Evolutionary conservation across 2,113 vertebrate species (phyloP), one percentile per base, ranked within the genome.

Genomic region (Shinisaurus crocodilurus): DNA sequence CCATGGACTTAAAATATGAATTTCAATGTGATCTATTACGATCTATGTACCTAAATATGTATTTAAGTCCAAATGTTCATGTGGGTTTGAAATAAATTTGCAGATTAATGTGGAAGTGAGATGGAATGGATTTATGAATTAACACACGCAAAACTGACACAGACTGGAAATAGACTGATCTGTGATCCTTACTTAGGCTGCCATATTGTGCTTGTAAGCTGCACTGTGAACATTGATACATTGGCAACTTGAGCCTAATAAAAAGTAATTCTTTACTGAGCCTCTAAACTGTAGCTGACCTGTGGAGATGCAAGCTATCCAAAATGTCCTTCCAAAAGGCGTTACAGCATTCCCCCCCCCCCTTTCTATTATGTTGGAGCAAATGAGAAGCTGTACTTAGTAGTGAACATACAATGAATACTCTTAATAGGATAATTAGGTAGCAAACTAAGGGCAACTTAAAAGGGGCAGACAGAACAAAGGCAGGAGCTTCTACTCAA

Each of bases 381-480:
- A 20, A 77, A 67, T 89, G 10, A 75, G 6, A 29, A 12, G 25
- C 15, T 84, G 25, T 85, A 13, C 60, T 77, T 50, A 37, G 60
- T 67, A 37, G 23, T 16, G 57, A 76, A 12, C 40, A 15, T 76
- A 15, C 12, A 40, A 76, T 89, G 63, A 48, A 70, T 50, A 25
- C 45, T 57, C 75, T 70, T 90, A 86, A 86, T 79, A 86, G 75
- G 45, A 37, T 90, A 70, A 80, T 70, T 80, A 32, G 3, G 37
- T 70, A 86, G 74, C 82, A 57, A 85, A 69, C 1, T 34, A 40
- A 85, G 27, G 25, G 70, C 45, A n/a, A 25, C 45, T 70, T 84
- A 63, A 89, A 76, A 80, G 48, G 60, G 45, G n/a, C 60, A 6
- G 34, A 48, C 1, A 79, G 34, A 86, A 57, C 63, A 86, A 77